phyloP scores from a whole-genome alignment of 2,888 invertebrate genomes.

The Tiphia femorata region DNA sequence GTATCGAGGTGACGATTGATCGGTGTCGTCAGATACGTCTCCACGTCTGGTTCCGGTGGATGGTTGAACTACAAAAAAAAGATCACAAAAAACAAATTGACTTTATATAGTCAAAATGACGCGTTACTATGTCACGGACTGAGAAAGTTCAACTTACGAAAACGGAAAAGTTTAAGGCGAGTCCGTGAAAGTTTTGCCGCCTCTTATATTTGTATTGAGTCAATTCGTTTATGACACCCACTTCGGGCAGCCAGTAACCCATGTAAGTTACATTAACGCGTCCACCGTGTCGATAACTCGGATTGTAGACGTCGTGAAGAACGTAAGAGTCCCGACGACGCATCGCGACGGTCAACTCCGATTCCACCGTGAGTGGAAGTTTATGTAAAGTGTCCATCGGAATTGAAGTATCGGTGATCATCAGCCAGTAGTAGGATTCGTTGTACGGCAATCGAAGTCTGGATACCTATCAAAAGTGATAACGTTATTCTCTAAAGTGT shows the following conservation, averaged over 20 bases:
- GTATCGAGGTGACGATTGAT: slow-evolving; percentile 73
- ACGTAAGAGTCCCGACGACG: slow-evolving; percentile 25
- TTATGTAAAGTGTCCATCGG: slow-evolving; percentile 33
- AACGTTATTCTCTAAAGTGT: not conserved
- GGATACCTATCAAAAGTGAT: slow-evolving; percentile 37
- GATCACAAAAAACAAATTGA: not conserved
- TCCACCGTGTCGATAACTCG: slow-evolving; percentile 53
- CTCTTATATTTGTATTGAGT: slow-evolving; percentile 55
- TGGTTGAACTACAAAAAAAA: slow-evolving; percentile 41
- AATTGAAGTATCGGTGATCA: slow-evolving; percentile 35
- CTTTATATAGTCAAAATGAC: not conserved
- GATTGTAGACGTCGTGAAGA: slow-evolving; percentile 58
- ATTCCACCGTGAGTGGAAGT: slow-evolving; percentile 50
- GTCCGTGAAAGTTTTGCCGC: slow-evolving; percentile 51
- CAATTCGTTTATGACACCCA: slow-evolving; percentile 41
- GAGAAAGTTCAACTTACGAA: slow-evolving; percentile 35
- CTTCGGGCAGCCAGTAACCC: slow-evolving; percentile 45
- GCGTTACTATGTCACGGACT: not conserved
- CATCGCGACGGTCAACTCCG: slow-evolving; percentile 51
- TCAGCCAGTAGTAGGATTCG: slow-evolving; percentile 57
- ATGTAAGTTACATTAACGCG: slow-evolving; percentile 49
- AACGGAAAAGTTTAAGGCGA: slow-evolving; percentile 52
- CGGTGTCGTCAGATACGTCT: slow-evolving; percentile 70
- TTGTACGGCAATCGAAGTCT: slow-evolving; percentile 47
- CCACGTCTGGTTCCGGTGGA: slow-evolving; percentile 42